phyloP scores from a whole-genome alignment of 35 echinoderm and acorn worm genomes.

The Holothuria glaberrima region DNA sequence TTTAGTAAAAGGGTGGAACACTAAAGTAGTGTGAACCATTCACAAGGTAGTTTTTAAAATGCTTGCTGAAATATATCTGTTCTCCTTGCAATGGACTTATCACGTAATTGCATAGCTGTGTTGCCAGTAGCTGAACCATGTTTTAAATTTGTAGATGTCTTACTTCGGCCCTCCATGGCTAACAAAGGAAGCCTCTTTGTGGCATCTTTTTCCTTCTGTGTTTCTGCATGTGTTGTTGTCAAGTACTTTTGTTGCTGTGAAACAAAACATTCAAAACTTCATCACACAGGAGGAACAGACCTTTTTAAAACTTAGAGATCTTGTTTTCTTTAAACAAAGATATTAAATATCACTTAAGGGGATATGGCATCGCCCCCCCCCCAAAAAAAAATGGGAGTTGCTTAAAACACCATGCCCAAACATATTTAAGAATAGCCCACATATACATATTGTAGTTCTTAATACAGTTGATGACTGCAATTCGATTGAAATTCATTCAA shows the following conservation, averaged over 20 bases:
- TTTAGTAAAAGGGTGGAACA: too few relatives aligned
- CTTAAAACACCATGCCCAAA: too few relatives aligned
- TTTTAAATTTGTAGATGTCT: conserved; percentile 14
- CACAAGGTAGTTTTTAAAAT: background rate
- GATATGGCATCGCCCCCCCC: too few relatives aligned
- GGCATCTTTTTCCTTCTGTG: background rate
- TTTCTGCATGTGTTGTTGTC: background rate
- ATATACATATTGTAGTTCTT: too few relatives aligned
- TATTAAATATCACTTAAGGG: too few relatives aligned
- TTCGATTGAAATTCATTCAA: too few relatives aligned
- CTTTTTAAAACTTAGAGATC: background rate
- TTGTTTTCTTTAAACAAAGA: background rate
- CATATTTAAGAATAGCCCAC: too few relatives aligned
- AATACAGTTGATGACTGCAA: too few relatives aligned
- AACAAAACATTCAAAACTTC: background rate
- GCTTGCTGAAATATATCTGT: conserved; percentile 36
- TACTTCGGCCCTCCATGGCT: conserved; percentile 32
- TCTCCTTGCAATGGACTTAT: background rate
- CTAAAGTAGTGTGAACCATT: too few relatives aligned
- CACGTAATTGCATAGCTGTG: background rate
- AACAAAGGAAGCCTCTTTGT: conserved; percentile 14
- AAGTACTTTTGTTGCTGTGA: background rate
- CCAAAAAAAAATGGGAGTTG: too few relatives aligned
- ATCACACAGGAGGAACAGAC: background rate
- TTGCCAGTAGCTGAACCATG: background rate